Percentiles rank a stretch among this genome's conserved stretches.
Evolutionary conservation across 2,113 vertebrate species (phyloP).

Genomic region (Isurus oxyrinchus): DNA sequence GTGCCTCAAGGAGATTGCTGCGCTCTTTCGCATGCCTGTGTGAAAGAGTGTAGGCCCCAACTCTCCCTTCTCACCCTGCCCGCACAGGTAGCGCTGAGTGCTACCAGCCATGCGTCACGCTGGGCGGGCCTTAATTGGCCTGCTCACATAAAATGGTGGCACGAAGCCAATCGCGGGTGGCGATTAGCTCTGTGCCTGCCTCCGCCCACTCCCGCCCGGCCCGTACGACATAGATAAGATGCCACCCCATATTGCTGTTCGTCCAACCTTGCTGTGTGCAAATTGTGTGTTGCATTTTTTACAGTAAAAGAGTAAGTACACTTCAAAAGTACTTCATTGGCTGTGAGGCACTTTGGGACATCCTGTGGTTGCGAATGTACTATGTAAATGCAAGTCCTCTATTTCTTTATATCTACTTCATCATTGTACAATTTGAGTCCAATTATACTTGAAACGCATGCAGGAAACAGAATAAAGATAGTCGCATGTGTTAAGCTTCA

Average conservation of each 20-base stretch:
- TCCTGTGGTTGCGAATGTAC: background rate
- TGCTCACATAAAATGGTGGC: no score
- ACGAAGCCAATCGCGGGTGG: no score
- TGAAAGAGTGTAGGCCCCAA: no score
- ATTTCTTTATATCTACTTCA: background rate
- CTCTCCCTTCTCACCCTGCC: no score
- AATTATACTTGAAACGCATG: background rate
- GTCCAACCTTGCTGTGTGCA: background rate
- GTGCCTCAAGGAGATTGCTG: no score
- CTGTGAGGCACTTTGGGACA: background rate
- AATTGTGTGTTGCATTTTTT: background rate
- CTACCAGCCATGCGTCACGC: no score
- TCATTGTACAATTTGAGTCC: background rate
- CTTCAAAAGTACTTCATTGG: background rate
- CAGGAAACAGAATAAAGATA: background rate
- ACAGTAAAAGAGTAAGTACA: background rate
- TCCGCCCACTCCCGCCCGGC: no score
- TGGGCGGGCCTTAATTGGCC: no score
- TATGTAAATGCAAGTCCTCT: background rate
- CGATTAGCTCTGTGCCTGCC: no score
- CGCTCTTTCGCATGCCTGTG: no score
- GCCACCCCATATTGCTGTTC: background rate
- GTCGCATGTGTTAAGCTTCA: background rate
- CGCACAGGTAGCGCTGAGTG: no score
- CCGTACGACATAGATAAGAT: no score